Conservation (phyloP, 2,113 vertebrate genomes). For the Labeo catla region DNA sequence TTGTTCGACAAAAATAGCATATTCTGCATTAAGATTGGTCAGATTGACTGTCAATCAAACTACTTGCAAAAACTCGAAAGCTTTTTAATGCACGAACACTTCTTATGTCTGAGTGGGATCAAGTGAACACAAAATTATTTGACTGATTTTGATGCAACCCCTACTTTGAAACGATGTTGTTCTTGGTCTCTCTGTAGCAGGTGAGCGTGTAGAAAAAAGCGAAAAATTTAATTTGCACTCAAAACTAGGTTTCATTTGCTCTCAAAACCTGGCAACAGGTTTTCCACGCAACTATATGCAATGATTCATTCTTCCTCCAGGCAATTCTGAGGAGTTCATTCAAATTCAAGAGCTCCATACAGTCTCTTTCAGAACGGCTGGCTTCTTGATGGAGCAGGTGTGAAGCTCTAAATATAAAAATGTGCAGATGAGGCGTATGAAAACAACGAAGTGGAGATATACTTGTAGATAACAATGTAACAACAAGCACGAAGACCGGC, state of each 20-base stretch:
- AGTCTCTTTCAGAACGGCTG: neutral
- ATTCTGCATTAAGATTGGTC: no score
- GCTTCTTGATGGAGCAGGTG: constrained; percentile 28
- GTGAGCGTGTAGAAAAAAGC: neutral
- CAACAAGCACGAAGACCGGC: neutral
- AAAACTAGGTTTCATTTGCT: constrained; percentile 24
- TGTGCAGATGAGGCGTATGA: constrained; percentile 33
- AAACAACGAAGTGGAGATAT: constrained; percentile 19
- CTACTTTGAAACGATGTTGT: neutral
- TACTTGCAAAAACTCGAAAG: no score
- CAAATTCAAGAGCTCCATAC: constrained; percentile 39
- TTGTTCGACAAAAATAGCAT: no score
- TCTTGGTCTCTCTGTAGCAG: neutral
- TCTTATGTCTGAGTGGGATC: neutral
- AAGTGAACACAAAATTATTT: neutral
- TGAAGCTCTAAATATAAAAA: constrained; percentile 28
- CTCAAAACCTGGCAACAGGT: constrained; percentile 28
- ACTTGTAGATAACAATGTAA: constrained; percentile 9
- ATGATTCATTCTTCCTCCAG: neutral
- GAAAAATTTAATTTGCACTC: neutral
- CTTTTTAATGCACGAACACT: neutral
- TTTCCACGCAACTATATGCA: neutral
- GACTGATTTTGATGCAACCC: neutral
- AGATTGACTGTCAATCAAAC: no score
- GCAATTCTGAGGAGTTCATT: constrained; percentile 38